Conservation (phyloP, 2,888 invertebrate genomes). For the Hoplodrina ambigua region DNA sequence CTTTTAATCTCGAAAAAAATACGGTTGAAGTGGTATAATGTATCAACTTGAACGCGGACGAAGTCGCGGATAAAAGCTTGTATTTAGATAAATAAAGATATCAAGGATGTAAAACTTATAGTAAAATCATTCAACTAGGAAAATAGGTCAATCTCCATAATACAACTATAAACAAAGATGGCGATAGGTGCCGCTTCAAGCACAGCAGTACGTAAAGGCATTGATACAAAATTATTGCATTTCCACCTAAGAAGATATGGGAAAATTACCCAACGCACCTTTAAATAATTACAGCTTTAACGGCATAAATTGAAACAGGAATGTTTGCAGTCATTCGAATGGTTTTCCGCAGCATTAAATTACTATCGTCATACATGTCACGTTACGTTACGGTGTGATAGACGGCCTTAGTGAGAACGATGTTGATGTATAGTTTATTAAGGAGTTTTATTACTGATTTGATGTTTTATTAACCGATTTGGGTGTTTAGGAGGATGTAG, state of each 20-base stretch:
- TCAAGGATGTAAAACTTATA: not conserved
- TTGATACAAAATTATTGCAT: slow-evolving; percentile 56
- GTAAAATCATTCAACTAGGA: slow-evolving; percentile 6
- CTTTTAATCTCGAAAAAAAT: too few relatives aligned
- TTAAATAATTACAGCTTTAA: slow-evolving; percentile 56
- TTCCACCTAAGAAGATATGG: slow-evolving; percentile 51
- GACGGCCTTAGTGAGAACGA: slow-evolving; percentile 12
- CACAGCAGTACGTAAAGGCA: slow-evolving; percentile 16
- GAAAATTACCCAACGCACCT: slow-evolving; percentile 54
- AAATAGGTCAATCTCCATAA: slow-evolving; percentile 33
- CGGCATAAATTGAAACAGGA: slow-evolving; percentile 60
- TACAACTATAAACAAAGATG: slow-evolving; percentile 36
- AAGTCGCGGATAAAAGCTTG: too few relatives aligned
- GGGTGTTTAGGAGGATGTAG: not conserved
- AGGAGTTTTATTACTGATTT: slow-evolving; percentile 17
- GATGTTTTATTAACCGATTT: slow-evolving; percentile 22
- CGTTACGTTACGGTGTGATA: slow-evolving; percentile 64
- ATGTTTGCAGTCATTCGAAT: slow-evolving; percentile 57
- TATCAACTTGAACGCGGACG: too few relatives aligned
- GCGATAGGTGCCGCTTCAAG: slow-evolving; percentile 28
- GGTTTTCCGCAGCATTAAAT: slow-evolving; percentile 61
- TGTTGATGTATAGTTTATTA: slow-evolving; percentile 17
- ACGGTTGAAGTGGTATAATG: too few relatives aligned
- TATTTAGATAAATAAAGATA: slow-evolving; percentile 1
- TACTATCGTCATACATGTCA: slow-evolving; percentile 44